Conservation (phyloP, 2,113 vertebrate species). For the Labeo rohita region DNA sequence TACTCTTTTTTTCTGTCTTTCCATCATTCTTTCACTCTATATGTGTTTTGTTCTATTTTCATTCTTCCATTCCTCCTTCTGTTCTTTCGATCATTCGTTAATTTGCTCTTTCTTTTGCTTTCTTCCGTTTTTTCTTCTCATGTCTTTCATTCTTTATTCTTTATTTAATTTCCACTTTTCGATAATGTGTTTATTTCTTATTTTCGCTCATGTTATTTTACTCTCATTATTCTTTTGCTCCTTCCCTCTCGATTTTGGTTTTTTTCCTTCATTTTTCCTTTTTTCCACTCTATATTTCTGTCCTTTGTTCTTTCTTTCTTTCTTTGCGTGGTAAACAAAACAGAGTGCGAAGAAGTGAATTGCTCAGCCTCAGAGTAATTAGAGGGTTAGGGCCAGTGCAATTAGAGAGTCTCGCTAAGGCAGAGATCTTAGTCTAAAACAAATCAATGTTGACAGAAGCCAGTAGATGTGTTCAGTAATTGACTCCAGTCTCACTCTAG, state of each 20-base stretch:
- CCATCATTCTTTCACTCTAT: too few relatives aligned
- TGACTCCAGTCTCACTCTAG: conserved; percentile 62
- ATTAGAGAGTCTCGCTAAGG: conserved; percentile 66
- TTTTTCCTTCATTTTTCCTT: background rate
- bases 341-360: conserved; percentile 47
- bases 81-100: background rate
- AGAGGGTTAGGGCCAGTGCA: conserved; percentile 62
- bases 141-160: background rate
- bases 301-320: background rate
- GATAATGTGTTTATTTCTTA: background rate
- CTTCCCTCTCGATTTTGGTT: too few relatives aligned
- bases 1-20: too few relatives aligned
- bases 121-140: background rate
- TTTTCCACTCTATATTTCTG: conserved; percentile 4
- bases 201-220: background rate
- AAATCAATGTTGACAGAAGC: conserved; percentile 74
- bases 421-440: conserved; percentile 63
- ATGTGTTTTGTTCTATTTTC: too few relatives aligned
- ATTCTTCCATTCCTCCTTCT: too few relatives aligned
- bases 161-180: background rate
- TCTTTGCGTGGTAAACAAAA: conserved; percentile 46
- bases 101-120: background rate
- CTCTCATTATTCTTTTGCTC: background rate
- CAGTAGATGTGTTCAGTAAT: conserved; percentile 72
- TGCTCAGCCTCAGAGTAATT: conserved; percentile 70